Conservation (phyloP, 2,888 invertebrate species). For the Chrysolina oricalcia region DNA sequence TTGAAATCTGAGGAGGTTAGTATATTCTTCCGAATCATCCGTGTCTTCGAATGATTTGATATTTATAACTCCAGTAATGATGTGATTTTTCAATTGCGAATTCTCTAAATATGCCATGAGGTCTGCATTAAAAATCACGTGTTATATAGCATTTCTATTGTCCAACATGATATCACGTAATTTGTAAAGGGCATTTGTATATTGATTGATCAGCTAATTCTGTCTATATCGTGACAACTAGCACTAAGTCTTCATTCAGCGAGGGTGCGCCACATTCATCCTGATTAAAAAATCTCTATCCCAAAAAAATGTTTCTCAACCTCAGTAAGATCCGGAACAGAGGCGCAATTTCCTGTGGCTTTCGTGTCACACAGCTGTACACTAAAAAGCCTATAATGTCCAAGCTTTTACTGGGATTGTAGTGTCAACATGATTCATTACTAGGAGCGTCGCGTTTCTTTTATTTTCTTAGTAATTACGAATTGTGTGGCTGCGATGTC, state of each 20-base stretch:
- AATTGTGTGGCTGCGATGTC: slow-evolving; percentile 38
- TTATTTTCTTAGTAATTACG: slow-evolving; percentile 51
- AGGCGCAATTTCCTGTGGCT: slow-evolving; percentile 68
- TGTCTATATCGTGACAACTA: slow-evolving; percentile 68
- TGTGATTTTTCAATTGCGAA: too few relatives aligned
- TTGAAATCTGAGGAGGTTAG: too few relatives aligned
- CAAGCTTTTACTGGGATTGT: slow-evolving; percentile 69
- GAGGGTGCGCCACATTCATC: slow-evolving; percentile 70
- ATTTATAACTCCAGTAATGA: too few relatives aligned
- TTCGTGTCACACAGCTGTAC: slow-evolving; percentile 69
- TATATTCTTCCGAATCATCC: too few relatives aligned
- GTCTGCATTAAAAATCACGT: too few relatives aligned
- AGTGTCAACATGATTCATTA: slow-evolving; percentile 69
- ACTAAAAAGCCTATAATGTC: slow-evolving; percentile 61
- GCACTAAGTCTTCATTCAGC: slow-evolving; percentile 68
- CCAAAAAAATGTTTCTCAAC: slow-evolving; percentile 68
- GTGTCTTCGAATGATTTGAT: too few relatives aligned
- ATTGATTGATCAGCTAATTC: slow-evolving; percentile 64
- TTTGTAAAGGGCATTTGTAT: slow-evolving; percentile 51
- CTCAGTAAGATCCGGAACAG: slow-evolving; percentile 65
- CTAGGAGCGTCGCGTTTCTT: slow-evolving; percentile 54
- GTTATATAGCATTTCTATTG: neutral
- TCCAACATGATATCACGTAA: slow-evolving; percentile 25
- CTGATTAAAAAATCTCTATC: slow-evolving; percentile 70
- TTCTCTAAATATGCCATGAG: too few relatives aligned